phyloP scores from a whole-genome alignment of 2,797 vertebrate genomes.

The Oreortyx pictus region DNA sequence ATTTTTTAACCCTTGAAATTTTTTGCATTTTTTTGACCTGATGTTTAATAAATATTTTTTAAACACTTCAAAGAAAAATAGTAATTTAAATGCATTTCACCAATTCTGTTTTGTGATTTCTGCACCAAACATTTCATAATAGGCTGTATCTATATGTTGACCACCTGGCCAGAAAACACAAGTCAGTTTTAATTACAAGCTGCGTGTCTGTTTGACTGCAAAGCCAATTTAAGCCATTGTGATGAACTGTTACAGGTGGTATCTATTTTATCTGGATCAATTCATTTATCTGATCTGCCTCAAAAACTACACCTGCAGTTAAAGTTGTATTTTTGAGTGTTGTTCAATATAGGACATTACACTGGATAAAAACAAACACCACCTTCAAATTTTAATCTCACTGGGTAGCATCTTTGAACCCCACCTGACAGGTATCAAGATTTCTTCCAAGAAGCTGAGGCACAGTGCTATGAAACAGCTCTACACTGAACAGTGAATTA shows the following conservation, averaged over 20 bases:
- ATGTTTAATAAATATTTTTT: not conserved
- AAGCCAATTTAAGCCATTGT: not conserved
- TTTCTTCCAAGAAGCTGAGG: not conserved
- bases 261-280: not conserved
- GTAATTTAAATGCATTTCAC: not conserved
- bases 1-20: not conserved
- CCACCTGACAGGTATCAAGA: not conserved
- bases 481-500: not conserved
- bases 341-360: not conserved
- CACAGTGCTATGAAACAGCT: not conserved
- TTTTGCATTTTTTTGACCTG: not conserved
- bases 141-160: not conserved
- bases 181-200: not conserved
- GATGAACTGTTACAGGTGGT: not conserved
- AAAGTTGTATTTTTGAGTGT: not conserved
- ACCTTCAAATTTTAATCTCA: not conserved
- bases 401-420: not conserved
- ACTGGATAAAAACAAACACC: not conserved
- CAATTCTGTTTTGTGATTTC: not conserved
- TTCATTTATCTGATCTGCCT: not conserved
- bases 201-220: not conserved
- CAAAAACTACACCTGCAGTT: not conserved
- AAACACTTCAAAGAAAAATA: not conserved
- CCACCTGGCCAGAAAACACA: not conserved
- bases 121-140: not conserved